Evolutionary conservation across 2,797 vertebrate species (phyloP).

Genomic region (Apodemus agrarius): DNA sequence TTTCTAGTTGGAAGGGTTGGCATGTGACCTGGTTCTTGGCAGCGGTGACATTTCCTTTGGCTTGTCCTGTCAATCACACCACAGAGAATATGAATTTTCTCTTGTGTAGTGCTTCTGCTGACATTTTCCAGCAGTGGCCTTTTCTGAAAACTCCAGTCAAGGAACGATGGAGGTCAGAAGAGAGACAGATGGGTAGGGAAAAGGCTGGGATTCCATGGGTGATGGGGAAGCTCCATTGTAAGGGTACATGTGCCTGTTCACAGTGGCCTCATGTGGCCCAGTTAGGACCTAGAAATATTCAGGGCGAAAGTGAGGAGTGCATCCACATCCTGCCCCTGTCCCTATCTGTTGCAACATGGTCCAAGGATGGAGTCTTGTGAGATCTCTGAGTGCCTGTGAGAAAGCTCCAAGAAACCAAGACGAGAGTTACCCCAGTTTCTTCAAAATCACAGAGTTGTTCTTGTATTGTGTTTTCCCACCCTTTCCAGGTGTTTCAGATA

Average conservation of each 20-base stretch:
- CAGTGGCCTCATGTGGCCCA: accelerated
- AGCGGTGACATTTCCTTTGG: background rate
- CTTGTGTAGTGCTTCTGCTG: background rate
- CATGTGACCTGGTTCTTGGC: background rate
- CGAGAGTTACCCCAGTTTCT: background rate
- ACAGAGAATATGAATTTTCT: background rate
- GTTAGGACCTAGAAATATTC: background rate
- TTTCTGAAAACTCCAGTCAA: background rate
- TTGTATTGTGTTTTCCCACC: background rate
- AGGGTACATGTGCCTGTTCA: background rate
- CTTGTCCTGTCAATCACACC: background rate
- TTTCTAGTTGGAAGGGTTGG: background rate
- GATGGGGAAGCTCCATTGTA: background rate
- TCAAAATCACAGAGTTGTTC: background rate
- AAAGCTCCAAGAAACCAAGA: background rate
- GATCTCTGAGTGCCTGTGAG: background rate
- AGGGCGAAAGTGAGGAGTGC: background rate
- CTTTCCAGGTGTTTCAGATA: background rate
- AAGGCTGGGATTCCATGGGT: accelerated
- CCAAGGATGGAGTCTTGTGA: background rate
- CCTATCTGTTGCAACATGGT: background rate
- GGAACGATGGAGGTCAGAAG: background rate
- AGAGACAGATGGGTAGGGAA: background rate
- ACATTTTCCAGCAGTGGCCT: background rate
- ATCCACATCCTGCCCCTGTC: accelerated